Evolutionary conservation across 2,888 invertebrate genomes (phyloP).

Genomic region (Hypselothyrea guttata): DNA sequence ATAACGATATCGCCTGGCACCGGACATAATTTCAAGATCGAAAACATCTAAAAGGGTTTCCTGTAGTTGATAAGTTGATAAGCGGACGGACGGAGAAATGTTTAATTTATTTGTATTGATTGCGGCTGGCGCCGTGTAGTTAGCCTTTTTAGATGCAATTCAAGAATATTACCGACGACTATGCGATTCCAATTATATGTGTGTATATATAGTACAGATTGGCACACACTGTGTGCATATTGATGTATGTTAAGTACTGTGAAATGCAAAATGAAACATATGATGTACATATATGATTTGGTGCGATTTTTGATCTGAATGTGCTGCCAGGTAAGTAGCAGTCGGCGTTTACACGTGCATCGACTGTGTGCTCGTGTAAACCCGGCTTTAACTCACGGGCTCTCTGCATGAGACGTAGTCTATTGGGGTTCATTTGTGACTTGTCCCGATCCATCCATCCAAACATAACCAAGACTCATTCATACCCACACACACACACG

Average conservation of each 20-base stretch:
- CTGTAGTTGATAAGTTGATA: slow-evolving; percentile 26
- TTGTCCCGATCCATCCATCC: slow-evolving; percentile 59
- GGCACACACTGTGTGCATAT: slow-evolving; percentile 25
- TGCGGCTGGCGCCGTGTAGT: slow-evolving; percentile 60
- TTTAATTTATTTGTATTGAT: slow-evolving; percentile 52
- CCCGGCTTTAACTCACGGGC: slow-evolving; percentile 22
- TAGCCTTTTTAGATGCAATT: slow-evolving; percentile 61
- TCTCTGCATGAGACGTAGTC: slow-evolving; percentile 54
- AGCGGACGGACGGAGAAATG: not conserved
- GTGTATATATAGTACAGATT: slow-evolving; percentile 14
- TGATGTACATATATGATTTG: slow-evolving; percentile 4
- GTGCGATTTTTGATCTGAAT: slow-evolving; percentile 14
- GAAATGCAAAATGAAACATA: slow-evolving; percentile 51
- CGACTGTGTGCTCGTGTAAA: too few species aligned
- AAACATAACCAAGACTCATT: slow-evolving; percentile 33
- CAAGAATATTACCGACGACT: slow-evolving; percentile 13
- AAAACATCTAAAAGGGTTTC: slow-evolving; percentile 79
- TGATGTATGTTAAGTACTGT: slow-evolving; percentile 27
- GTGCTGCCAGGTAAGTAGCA: slow-evolving; percentile 56
- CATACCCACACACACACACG: slow-evolving; percentile 23
- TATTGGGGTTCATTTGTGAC: slow-evolving; percentile 69
- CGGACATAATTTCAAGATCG: slow-evolving; percentile 81
- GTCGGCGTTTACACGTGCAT: too few species aligned
- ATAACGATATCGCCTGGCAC: slow-evolving; percentile 81
- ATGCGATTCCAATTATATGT: slow-evolving; percentile 10